Conservation (phyloP, 64 coral and sea anemone species). For the Trachythela sp. region DNA sequence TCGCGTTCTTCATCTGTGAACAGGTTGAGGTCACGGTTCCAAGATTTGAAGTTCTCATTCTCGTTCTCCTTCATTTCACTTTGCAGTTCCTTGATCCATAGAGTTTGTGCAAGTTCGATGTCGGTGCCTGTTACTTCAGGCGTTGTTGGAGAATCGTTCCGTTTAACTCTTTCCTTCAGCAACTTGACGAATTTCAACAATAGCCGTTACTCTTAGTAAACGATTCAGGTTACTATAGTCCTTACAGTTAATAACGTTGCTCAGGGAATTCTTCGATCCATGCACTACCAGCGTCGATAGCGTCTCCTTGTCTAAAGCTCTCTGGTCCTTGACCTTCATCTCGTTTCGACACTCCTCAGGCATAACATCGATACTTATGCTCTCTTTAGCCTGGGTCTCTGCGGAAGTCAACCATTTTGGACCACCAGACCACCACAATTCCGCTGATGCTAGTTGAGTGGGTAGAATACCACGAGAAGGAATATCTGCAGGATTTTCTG, state of each 20-base stretch:
- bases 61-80: background rate
- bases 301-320: background rate
- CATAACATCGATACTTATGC: background rate
- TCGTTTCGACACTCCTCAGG: background rate
- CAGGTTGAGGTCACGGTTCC: conserved; percentile 35
- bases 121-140: background rate
- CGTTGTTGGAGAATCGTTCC: background rate
- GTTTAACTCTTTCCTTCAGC: background rate
- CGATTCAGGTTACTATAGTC: background rate
- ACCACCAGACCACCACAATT: background rate
- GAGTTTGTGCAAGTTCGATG: background rate
- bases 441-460: background rate
- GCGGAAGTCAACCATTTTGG: background rate
- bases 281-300: background rate
- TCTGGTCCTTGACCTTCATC: conserved; percentile 9
- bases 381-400: background rate
- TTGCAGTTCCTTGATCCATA: background rate
- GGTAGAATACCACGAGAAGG: background rate
- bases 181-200: background rate
- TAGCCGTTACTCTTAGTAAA: background rate
- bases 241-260: background rate
- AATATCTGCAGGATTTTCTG: background rate
- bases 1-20: conserved; percentile 38
- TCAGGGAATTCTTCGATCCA: background rate
- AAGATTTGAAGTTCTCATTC: conserved; percentile 36